phyloP scores from a whole-genome alignment of 2,113 vertebrate genomes.

The Phrynocephalus versicolor region DNA sequence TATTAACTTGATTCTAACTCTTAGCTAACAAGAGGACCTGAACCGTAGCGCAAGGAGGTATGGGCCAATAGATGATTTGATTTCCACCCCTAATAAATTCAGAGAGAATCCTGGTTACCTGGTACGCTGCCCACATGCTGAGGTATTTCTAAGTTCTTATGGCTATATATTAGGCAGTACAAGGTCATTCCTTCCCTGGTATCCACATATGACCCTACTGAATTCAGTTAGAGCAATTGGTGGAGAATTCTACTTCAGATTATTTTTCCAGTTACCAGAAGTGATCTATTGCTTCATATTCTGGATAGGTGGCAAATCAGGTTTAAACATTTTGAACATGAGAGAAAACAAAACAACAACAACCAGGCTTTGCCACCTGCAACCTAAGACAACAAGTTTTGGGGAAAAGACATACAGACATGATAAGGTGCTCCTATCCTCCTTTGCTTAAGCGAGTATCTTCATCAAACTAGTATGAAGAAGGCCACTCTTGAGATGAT shows the following conservation, averaged over 20 bases:
- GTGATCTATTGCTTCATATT: background rate
- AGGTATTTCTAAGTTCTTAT: background rate
- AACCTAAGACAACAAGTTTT: background rate
- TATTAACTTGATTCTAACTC: too few species aligned
- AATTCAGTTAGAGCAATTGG: background rate
- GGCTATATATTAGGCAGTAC: background rate
- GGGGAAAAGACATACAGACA: background rate
- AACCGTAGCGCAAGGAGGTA: too few species aligned
- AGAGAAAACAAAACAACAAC: background rate
- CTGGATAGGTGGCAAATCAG: background rate
- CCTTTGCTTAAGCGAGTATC: background rate
- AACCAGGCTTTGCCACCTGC: too few species aligned
- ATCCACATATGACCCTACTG: background rate
- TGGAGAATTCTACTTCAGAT: background rate
- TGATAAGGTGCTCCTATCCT: background rate
- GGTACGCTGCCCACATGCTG: too few species aligned
- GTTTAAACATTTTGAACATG: background rate
- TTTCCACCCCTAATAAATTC: too few species aligned
- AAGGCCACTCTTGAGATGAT: background rate
- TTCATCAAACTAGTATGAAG: background rate
- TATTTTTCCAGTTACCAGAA: background rate
- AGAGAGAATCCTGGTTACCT: too few species aligned
- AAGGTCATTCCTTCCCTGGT: background rate
- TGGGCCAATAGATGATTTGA: too few species aligned
- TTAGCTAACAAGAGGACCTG: too few species aligned